phyloP scores from a whole-genome alignment of 2,113 vertebrate species.

The Vireo altiloquus region DNA sequence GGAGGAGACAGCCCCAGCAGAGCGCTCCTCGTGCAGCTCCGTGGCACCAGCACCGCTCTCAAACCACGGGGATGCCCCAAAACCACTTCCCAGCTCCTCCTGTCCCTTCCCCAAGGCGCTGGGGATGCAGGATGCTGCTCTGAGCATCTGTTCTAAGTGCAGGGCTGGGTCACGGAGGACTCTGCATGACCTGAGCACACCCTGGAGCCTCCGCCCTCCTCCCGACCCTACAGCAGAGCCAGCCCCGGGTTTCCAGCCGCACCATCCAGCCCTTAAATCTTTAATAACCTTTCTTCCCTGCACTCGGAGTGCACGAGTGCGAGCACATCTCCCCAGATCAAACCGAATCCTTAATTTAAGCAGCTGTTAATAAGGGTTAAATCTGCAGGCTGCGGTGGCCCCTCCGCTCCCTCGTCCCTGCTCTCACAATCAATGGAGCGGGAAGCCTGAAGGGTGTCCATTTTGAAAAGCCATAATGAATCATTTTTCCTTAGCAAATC shows the following conservation, averaged over 20 bases:
- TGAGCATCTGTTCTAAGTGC: background rate
- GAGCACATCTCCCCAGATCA: constrained; percentile 51
- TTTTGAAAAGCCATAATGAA: constrained; percentile 74
- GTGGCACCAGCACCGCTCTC: rapidly evolving
- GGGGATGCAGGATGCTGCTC: background rate
- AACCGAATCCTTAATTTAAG: constrained; percentile 69
- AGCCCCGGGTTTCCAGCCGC: background rate
- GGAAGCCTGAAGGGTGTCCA: constrained; percentile 71
- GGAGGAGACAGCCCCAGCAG: background rate
- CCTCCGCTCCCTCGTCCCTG: background rate
- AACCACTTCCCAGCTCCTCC: rapidly evolving
- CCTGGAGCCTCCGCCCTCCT: background rate
- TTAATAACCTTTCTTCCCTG: constrained; percentile 47
- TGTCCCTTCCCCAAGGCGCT: background rate
- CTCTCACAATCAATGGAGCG: constrained; percentile 43
- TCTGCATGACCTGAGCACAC: background rate
- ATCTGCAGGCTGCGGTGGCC: constrained; percentile 52
- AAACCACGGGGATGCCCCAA: background rate
- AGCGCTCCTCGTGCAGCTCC: rapidly evolving
- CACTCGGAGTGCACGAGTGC: background rate
- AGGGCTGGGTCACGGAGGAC: rapidly evolving
- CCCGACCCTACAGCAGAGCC: background rate
- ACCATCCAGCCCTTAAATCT: constrained; percentile 40
- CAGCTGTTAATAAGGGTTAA: constrained; percentile 76
- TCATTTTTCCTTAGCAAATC: constrained; percentile 68